Percentiles rank a stretch among this genome's conserved stretches.
These are phyloP conservation scores for Drosophila repleta DNA, from an alignment of 1,140 invertebrate species.

Conservation along the genomic window DNA sequence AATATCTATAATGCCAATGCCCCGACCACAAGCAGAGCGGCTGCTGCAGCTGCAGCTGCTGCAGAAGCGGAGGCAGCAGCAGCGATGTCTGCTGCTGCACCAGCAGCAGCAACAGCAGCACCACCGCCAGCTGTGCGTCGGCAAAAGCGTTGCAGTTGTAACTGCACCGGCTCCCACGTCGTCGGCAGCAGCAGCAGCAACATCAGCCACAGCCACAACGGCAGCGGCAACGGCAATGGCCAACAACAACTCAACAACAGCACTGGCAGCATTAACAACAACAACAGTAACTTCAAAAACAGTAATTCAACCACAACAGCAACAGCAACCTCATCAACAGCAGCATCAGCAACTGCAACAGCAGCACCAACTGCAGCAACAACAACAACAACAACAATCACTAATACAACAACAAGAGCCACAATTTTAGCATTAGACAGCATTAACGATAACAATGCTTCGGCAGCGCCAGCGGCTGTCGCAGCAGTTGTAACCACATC, in stretches of 20 bases:
- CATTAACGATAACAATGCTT: not conserved
- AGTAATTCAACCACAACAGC: constrained; percentile 5
- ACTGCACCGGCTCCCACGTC: constrained; percentile 14
- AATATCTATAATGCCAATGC: constrained; percentile 59
- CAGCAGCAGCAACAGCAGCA: constrained; percentile 13
- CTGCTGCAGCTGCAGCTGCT: constrained; percentile 6
- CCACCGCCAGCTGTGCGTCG: constrained; percentile 2
- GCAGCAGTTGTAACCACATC: constrained; percentile 4
- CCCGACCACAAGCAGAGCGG: constrained; percentile 22
- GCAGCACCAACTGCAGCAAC: not conserved
- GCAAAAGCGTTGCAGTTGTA: constrained; percentile 6
- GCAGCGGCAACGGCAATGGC: constrained; percentile 10
- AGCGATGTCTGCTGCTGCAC: not conserved
- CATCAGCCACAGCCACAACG: not conserved
- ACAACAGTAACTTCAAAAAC: constrained; percentile 8
- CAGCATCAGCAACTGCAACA: constrained; percentile 8
- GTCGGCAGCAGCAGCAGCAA: constrained; percentile 13
- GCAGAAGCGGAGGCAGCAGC: not conserved
- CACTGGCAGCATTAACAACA: constrained; percentile 21
- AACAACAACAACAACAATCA: constrained; percentile 16
- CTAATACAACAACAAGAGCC: constrained; percentile 14
- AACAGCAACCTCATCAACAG: constrained; percentile 7
- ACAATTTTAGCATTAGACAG: constrained; percentile 3
- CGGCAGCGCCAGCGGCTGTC: not conserved
- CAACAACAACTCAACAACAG: constrained; percentile 7